Percentiles rank a stretch among this genome's conserved stretches.
These are phyloP conservation scores for Oscheius sp. DNA, from an alignment of 2,888 invertebrate genomes.

Conservation along the genomic window DNA sequence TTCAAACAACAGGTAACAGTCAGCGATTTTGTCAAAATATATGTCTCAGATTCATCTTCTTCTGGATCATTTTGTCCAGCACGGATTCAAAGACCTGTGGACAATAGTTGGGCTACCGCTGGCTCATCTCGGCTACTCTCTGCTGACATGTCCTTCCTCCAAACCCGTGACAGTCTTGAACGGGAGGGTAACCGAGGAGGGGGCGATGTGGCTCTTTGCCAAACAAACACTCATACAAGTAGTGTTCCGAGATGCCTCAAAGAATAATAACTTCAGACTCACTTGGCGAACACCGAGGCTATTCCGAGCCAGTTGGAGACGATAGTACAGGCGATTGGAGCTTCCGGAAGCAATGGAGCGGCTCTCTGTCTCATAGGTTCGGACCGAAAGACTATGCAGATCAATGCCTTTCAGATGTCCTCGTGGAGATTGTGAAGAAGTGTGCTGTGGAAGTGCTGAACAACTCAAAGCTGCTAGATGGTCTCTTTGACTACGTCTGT, in stretches of 20 bases:
- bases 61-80: not conserved
- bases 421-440: conserved; percentile 50
- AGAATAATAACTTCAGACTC: conserved; percentile 3
- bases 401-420: conserved; percentile 44
- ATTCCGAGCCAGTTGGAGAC: conserved; percentile 43
- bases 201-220: conserved; percentile 44
- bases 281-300: conserved; percentile 18
- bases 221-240: conserved; percentile 38
- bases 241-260: not conserved
- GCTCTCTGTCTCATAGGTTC: conserved; percentile 56
- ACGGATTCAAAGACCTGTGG: conserved; percentile 13
- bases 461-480: conserved; percentile 53
- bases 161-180: conserved; percentile 42
- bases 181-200: conserved; percentile 50
- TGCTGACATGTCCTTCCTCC: conserved; percentile 7
- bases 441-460: conserved; percentile 57
- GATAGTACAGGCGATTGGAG: conserved; percentile 51
- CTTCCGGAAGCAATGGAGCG: conserved; percentile 43
- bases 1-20: conserved; percentile 15
- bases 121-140: not conserved
- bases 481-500: conserved; percentile 54
- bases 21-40: not conserved
- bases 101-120: conserved; percentile 14
- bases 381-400: not conserved
- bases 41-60: not conserved